Evolutionary conservation across 2,113 vertebrate genomes (phyloP).

Genomic region (Rhizomys pruinosus): DNA sequence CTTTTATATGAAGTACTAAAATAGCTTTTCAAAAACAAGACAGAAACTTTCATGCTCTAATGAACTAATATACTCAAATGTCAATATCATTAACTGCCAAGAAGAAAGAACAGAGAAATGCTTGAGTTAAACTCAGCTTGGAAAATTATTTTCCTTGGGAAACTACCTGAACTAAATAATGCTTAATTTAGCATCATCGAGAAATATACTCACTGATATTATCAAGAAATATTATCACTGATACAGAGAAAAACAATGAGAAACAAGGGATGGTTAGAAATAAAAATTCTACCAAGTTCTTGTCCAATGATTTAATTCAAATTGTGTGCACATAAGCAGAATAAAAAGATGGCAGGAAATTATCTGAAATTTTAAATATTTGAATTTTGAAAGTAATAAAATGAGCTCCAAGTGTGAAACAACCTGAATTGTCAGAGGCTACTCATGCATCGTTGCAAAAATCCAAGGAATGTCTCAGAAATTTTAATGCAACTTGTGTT

Average conservation of each 20-base stretch:
- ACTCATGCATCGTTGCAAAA: background rate
- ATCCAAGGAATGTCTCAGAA: slow-evolving; percentile 17
- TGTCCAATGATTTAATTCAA: slow-evolving; percentile 54
- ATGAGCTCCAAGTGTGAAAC: slow-evolving; percentile 44
- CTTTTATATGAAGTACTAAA: slow-evolving; percentile 74
- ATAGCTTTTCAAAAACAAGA: slow-evolving; percentile 80
- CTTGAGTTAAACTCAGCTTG: slow-evolving; percentile 54
- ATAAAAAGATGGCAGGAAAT: slow-evolving; percentile 16
- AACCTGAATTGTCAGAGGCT: background rate
- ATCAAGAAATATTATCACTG: slow-evolving; percentile 54
- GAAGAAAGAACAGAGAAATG: slow-evolving; percentile 62
- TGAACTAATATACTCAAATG: slow-evolving; percentile 77
- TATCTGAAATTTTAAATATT: slow-evolving; percentile 30
- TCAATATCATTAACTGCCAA: slow-evolving; percentile 73
- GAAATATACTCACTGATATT: slow-evolving; percentile 56
- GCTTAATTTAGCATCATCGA: slow-evolving; percentile 54
- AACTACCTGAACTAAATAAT: slow-evolving; percentile 30
- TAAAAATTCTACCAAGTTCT: slow-evolving; percentile 1
- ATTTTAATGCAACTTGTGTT: slow-evolving; percentile 11
- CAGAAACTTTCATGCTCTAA: slow-evolving; percentile 78
- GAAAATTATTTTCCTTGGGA: slow-evolving; percentile 60
- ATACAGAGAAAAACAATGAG: slow-evolving; percentile 29
- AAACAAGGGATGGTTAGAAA: background rate
- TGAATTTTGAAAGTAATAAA: slow-evolving; percentile 53
- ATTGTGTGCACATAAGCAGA: background rate